Conservation (phyloP, 1,140 invertebrate species). For the Polyergus mexicanus region DNA sequence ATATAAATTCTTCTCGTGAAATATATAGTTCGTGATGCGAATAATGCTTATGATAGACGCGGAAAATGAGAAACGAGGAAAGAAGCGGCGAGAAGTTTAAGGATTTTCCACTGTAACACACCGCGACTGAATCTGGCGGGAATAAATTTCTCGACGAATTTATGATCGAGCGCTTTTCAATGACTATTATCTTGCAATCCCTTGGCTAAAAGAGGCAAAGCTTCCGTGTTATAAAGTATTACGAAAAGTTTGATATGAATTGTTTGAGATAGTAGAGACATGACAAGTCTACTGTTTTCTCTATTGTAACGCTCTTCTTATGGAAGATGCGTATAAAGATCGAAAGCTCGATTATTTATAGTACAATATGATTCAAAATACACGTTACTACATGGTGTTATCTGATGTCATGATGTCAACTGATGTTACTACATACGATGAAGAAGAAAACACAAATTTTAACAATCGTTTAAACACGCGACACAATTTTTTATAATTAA, state of each 20-base stretch:
- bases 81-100: conserved; percentile 60
- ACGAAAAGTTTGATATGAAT: neutral
- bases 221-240: conserved; percentile 5
- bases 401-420: too few relatives aligned
- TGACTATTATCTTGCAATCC: conserved; percentile 27
- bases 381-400: neutral
- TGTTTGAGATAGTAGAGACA: neutral
- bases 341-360: too few relatives aligned
- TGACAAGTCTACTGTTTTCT: neutral
- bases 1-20: neutral
- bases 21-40: neutral
- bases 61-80: conserved; percentile 59
- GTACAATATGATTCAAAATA: neutral
- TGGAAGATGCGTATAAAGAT: neutral
- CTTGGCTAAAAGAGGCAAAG: neutral
- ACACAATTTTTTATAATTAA: neutral
- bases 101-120: conserved; percentile 28
- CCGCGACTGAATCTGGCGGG: conserved; percentile 42
- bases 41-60: conserved; percentile 30
- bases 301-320: neutral
- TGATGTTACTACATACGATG: too few relatives aligned
- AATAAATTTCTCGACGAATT: conserved; percentile 69
- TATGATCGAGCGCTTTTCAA: conserved; percentile 60
- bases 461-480: neutral
- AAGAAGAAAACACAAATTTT: too few relatives aligned